phyloP scores from a whole-genome alignment of 2,888 invertebrate species.

The Alsophila aescularia region DNA sequence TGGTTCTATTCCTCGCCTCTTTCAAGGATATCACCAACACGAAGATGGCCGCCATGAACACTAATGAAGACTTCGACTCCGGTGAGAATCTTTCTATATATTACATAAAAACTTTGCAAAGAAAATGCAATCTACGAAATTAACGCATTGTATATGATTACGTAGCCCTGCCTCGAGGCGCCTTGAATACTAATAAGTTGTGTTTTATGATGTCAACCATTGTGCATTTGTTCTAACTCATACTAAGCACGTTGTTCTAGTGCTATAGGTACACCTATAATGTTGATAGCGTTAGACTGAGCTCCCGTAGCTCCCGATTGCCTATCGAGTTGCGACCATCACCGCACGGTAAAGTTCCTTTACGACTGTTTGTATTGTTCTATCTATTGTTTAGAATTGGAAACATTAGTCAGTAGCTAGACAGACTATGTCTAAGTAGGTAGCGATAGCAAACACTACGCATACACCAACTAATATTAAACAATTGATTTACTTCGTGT shows the following conservation, averaged over 20 bases:
- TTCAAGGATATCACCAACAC: conserved; percentile 98
- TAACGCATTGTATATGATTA: neutral
- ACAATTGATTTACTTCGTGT: conserved; percentile 19
- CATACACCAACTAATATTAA: conserved; percentile 18
- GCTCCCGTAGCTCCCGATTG: conserved; percentile 73
- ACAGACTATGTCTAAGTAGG: conserved; percentile 55
- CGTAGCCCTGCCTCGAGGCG: conserved; percentile 41
- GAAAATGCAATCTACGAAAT: conserved; percentile 36
- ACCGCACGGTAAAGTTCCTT: conserved; percentile 80
- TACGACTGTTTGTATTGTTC: conserved; percentile 56
- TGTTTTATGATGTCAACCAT: conserved; percentile 43
- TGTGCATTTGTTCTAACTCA: conserved; percentile 50
- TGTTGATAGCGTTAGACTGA: conserved; percentile 72
- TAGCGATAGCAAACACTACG: conserved; percentile 23
- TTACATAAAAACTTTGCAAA: conserved; percentile 40
- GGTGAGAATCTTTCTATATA: conserved; percentile 86
- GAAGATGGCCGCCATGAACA: conserved; percentile 94
- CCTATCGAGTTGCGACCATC: conserved; percentile 72
- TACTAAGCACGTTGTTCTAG: conserved; percentile 72
- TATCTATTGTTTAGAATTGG: conserved; percentile 50
- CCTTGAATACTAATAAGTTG: conserved; percentile 29
- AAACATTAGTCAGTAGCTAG: conserved; percentile 58
- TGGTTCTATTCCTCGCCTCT: conserved; percentile 97
- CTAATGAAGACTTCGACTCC: conserved; percentile 93
- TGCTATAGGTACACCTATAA: conserved; percentile 66